Percentiles rank a stretch among this genome's conserved stretches.
phyloP scores from a whole-genome alignment of 1,140 invertebrate species.

The Lethrus apterus region DNA sequence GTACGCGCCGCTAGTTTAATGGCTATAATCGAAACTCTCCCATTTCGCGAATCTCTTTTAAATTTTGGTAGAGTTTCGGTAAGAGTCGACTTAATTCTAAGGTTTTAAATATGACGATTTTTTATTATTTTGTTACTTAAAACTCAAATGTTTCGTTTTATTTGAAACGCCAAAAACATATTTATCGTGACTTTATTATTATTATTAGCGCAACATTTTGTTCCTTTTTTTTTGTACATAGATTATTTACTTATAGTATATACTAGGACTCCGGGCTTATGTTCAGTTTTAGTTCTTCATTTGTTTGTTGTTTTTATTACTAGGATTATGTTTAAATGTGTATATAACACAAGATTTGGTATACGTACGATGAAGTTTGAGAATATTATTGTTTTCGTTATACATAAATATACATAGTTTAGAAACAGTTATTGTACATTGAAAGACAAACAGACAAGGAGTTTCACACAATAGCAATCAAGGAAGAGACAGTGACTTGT shows the following conservation, averaged over 20 bases:
- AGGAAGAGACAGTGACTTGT: too few species aligned
- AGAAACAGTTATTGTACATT: slow-evolving; percentile 16
- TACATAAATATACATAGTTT: slow-evolving; percentile 20
- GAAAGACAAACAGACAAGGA: slow-evolving; percentile 3
- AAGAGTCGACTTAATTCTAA: too few species aligned
- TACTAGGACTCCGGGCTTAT: not conserved
- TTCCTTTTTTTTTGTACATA: slow-evolving; percentile 41
- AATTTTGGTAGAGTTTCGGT: too few species aligned
- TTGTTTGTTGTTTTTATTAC: slow-evolving; percentile 18
- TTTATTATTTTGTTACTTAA: slow-evolving; percentile 40
- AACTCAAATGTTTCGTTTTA: slow-evolving; percentile 32
- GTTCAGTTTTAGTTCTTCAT: slow-evolving; percentile 8
- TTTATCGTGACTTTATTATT: slow-evolving; percentile 28
- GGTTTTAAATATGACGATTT: slow-evolving; percentile 21
- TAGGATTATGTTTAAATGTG: slow-evolving; percentile 17
- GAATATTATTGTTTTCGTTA: slow-evolving; percentile 38
- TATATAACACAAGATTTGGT: slow-evolving; percentile 27
- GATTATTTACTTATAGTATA: slow-evolving; percentile 13
- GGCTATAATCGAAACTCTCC: slow-evolving; percentile 1
- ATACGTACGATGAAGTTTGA: slow-evolving; percentile 41
- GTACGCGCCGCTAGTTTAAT: slow-evolving; percentile 10
- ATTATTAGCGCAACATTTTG: slow-evolving; percentile 33
- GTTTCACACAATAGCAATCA: too few species aligned
- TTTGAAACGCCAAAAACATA: slow-evolving; percentile 39
- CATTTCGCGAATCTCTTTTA: slow-evolving; percentile 10